Conservation (phyloP, 1,140 invertebrate species). For the Helicoverpa armigera region DNA sequence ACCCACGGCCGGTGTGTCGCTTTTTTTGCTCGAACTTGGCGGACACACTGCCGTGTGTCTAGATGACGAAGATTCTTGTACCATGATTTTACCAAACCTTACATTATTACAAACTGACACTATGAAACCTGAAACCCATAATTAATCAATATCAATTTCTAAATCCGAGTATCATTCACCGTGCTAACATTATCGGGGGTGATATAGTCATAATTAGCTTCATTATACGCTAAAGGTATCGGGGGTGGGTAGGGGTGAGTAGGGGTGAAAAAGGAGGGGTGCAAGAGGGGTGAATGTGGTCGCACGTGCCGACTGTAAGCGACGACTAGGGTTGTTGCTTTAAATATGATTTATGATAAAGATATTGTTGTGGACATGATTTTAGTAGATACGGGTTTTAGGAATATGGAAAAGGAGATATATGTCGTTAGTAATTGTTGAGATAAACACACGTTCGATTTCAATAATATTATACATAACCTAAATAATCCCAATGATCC, state of each 20-base stretch:
- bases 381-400: neutral
- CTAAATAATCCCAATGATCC: too few relatives aligned
- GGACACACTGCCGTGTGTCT: too few relatives aligned
- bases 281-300: neutral
- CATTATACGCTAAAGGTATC: constrained; percentile 23
- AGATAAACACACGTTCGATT: too few relatives aligned
- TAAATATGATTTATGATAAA: constrained; percentile 26
- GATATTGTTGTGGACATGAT: neutral
- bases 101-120: neutral
- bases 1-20: too few relatives aligned
- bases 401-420: too few relatives aligned
- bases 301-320: constrained; percentile 21
- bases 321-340: neutral
- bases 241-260: neutral
- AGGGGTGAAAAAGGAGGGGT: neutral
- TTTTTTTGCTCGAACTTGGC: too few relatives aligned
- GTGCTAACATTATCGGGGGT: constrained; percentile 8
- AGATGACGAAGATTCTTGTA: neutral
- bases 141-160: constrained; percentile 18
- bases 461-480: too few relatives aligned
- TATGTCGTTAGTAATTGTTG: too few relatives aligned
- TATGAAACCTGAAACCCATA: neutral
- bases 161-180: neutral
- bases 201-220: constrained; percentile 32
- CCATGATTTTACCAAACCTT: neutral